A percentile compares a stretch with the other conserved stretches of the same genome.
Conservation (phyloP, 2,113 vertebrate genomes). For the Cynoglossus semilaevis region DNA sequence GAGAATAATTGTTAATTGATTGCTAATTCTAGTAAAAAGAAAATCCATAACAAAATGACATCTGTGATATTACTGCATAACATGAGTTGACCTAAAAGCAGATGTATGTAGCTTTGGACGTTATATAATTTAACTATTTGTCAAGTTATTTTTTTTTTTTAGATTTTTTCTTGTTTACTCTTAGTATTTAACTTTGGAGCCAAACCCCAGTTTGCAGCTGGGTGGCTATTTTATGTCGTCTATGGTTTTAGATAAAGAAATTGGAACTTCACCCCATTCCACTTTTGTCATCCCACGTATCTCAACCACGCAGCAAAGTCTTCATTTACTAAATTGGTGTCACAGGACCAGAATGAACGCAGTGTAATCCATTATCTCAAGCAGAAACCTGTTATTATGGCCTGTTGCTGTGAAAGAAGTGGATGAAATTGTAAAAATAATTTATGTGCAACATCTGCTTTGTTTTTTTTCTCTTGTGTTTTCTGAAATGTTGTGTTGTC, state of each 20-base stretch:
- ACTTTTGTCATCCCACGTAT: background rate
- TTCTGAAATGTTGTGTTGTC: background rate
- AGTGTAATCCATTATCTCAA: conserved; percentile 7
- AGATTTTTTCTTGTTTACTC: background rate
- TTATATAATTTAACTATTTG: too few species aligned
- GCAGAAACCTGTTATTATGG: conserved; percentile 26
- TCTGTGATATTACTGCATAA: too few species aligned
- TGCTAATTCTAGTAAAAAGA: conserved; percentile 2
- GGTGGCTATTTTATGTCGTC: too few species aligned
- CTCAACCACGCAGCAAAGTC: background rate
- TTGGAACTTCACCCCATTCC: background rate
- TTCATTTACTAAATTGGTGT: conserved; percentile 20
- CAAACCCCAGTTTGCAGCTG: too few species aligned
- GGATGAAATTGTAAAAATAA: conserved; percentile 3
- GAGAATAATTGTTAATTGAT: conserved; percentile 1
- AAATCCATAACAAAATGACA: background rate
- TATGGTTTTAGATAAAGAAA: background rate
- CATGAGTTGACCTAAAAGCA: too few species aligned
- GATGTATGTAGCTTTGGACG: too few species aligned
- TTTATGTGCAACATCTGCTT: background rate
- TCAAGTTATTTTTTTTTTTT: too few species aligned
- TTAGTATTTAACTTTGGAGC: background rate
- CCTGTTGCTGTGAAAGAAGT: conserved; percentile 13
- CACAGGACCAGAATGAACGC: conserved; percentile 13
- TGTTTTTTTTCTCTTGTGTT: conserved; percentile 6